A percentile compares a stretch with the other conserved stretches of the same genome.
Conservation (phyloP, 2,888 invertebrate genomes). For the Nomada hirtipes region DNA sequence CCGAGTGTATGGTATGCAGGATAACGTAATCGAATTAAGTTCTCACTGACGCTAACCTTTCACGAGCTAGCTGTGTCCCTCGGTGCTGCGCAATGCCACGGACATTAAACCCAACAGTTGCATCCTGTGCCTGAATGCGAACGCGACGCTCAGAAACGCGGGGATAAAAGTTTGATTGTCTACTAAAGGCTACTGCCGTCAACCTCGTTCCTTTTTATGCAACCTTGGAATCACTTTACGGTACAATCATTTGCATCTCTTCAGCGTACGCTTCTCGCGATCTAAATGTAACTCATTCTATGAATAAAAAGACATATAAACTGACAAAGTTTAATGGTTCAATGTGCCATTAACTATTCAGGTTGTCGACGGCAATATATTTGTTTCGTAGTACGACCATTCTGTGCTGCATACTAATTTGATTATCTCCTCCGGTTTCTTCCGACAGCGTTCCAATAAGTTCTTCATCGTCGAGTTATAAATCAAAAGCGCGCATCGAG, state of each 20-base stretch:
- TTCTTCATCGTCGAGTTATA: no score
- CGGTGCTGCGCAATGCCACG: slow-evolving; percentile 29
- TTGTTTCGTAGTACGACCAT: no score
- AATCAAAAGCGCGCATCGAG: no score
- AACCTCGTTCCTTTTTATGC: not conserved
- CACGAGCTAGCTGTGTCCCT: slow-evolving; percentile 18
- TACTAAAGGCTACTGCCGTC: not conserved
- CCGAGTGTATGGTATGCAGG: not conserved
- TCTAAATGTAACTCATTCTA: not conserved
- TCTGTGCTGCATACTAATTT: no score
- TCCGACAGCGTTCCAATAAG: no score
- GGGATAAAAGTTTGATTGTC: slow-evolving; percentile 8
- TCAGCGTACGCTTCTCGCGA: not conserved
- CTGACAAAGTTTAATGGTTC: no score
- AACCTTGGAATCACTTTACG: not conserved
- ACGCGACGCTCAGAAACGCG: not conserved
- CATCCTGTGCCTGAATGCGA: not conserved
- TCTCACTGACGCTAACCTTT: slow-evolving; percentile 30
- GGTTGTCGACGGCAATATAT: no score
- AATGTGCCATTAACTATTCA: no score
- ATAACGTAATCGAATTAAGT: slow-evolving; percentile 8
- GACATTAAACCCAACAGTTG: slow-evolving; percentile 18
- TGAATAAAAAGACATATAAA: no score
- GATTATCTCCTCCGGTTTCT: no score
- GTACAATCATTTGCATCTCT: not conserved